Evolutionary conservation across 2,113 vertebrate species (phyloP), one percentile per base, ranked within the genome.

Genomic region (Paraplagusia blochii): DNA sequence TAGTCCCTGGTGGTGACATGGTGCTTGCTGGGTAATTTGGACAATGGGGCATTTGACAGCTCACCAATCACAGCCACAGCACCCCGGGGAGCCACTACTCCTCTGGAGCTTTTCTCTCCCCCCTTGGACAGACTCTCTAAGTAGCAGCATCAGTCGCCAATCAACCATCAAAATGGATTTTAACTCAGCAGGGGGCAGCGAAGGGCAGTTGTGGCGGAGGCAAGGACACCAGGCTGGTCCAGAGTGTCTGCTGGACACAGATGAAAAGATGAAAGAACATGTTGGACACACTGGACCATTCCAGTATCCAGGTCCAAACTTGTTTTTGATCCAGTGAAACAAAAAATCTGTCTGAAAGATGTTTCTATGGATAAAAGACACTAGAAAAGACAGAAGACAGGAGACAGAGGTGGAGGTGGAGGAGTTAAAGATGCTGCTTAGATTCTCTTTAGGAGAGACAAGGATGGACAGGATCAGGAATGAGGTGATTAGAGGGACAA

Each of bases 21-120:
- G 80, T 81, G 79, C 90, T 87, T 81, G 85, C 86, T 72, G 85
- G 79, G 71, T 90, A 83, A 83, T 92, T 94, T 94, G 90, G 91
- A 93, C 87, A 89, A 88, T 89, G 82, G 92, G 88, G 89, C 88
- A 0, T 94, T 92, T 93, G 93, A 93, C 93, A 95, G 91, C 90
- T 90, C 77, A 89, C 90, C 89, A 73, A 85, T 93, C 93, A 94
- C 52, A 49, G 58, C 42, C 68, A 88, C 76, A 52, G 72, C 77
- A 74, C 89, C 89, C 91, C 43, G 15, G 83, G 89, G 89, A 92
- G 83, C 86, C 83, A 62, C 59, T 88, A 90, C 85, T 78, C 86
- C 86, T 85, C 81, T 74, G 79, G 58, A 70, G 76, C 78, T 91
- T 85, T 85, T 88, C 84, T 86, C 50, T 60, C 76, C 76, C 77